Percentiles rank a stretch among this genome's conserved stretches.
Conservation (phyloP, 2,113 vertebrate genomes). For the Anguilla japonica region DNA sequence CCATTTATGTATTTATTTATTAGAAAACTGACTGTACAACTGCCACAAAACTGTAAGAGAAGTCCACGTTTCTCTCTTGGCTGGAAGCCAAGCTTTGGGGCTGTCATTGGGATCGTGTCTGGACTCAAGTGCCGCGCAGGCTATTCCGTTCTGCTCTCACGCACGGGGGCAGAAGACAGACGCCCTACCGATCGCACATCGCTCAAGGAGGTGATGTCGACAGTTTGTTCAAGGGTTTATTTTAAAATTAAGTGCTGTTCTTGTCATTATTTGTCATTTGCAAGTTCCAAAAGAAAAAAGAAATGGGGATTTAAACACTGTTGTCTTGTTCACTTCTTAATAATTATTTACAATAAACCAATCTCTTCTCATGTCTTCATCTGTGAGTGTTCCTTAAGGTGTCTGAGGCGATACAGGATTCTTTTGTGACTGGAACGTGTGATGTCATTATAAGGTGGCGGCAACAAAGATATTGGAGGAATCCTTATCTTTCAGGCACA, state of each 20-base stretch:
- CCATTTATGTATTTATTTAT: neutral
- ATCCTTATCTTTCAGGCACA: no score
- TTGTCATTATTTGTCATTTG: slow-evolving; percentile 38
- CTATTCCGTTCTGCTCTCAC: no score
- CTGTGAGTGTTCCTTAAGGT: neutral
- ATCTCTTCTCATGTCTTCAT: slow-evolving; percentile 32
- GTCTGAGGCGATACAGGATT: neutral
- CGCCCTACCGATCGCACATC: neutral
- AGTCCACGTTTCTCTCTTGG: no score
- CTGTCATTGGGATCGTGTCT: no score
- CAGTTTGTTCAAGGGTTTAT: neutral
- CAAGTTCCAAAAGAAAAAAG: slow-evolving; percentile 40
- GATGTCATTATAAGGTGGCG: no score
- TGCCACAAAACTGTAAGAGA: neutral
- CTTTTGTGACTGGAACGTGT: neutral
- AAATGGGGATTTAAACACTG: slow-evolving; percentile 36
- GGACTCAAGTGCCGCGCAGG: no score
- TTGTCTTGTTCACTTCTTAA: slow-evolving; percentile 56
- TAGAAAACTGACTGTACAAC: neutral
- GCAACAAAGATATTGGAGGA: no score
- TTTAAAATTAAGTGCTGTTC: neutral
- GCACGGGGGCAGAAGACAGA: neutral
- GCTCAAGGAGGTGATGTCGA: neutral
- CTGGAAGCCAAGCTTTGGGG: no score
- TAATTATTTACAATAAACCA: slow-evolving; percentile 48